Base-by-base conservation (phyloP, 2,113 vertebrate species). In the Notarius lentiginosus region DNA sequence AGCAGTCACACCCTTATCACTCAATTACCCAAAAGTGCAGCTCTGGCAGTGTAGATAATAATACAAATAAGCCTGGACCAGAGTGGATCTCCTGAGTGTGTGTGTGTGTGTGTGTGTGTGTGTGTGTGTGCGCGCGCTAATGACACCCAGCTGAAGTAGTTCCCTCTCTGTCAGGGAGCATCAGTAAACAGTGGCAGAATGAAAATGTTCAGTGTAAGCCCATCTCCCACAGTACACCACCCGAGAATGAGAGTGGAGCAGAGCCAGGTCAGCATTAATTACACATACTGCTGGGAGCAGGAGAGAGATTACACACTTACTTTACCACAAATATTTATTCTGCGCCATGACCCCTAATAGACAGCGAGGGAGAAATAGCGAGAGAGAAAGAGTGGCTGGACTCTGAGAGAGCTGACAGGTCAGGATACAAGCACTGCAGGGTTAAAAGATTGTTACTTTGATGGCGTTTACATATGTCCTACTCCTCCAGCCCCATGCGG, bases 321-420 rank as follows among this genome's bases (percentile, higher is more conserved):
- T 92, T 92, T 88, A 90, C 72, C 84, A 90, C 90, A 92, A 94
- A 93, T 94, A 94, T 93, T 90, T 94, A 93, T 93, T 93, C 91
- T 88, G 91, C 88, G 68, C 92, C 80, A n/a, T 77, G 81, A 90
- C 66, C 83, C 81, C 91, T 94, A 89, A 93, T 93, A 94, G 91
- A 92, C 79, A 89, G 72, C 75, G 73, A 91, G 84, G 27, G 82
- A 88, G 90, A 90, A 79, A 88, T 61, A 81, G 75, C 84, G 66
- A 91, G 91, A 82, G 81, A 87, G 61, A 81, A 72, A 87, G 68
- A 90, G 91, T 58, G 72, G 56, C 20, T 82, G 2, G 60, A 84
- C n/a, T 56, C 58, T 41, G 56, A 68, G 83, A 56, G 84, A 79
- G 68, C 66, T 87, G 86, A 89, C 68, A 85, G 60, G 82, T 85